phyloP scores from a whole-genome alignment of 1,140 invertebrate genomes.

The Zaprionus lachaisei region DNA sequence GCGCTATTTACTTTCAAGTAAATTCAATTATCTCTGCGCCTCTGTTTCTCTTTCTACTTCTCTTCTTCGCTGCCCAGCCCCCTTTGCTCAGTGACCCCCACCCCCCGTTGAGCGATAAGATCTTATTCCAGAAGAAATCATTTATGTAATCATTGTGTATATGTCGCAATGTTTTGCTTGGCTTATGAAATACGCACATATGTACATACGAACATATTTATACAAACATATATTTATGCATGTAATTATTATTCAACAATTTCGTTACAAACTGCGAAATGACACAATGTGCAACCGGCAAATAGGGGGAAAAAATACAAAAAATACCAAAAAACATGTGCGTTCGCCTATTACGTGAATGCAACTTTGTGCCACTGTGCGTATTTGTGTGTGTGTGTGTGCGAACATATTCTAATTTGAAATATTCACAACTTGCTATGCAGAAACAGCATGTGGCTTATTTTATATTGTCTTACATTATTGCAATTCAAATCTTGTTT shows the following conservation, averaged over 20 bases:
- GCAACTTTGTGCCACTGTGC: background rate
- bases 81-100: background rate
- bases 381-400: slow-evolving; percentile 3
- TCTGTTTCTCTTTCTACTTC: background rate
- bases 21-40: background rate
- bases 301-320: slow-evolving; percentile 7
- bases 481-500: background rate
- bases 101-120: slow-evolving; percentile 17
- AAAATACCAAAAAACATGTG: slow-evolving; percentile 62
- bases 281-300: slow-evolving; percentile 27
- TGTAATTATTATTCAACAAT: background rate
- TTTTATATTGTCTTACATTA: slow-evolving; percentile 1
- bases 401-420: slow-evolving; percentile 17
- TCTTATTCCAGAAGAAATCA: slow-evolving; percentile 68
- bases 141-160: slow-evolving; percentile 64
- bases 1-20: background rate
- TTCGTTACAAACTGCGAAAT: slow-evolving; percentile 49
- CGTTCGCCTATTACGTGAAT: slow-evolving; percentile 36
- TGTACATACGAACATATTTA: background rate
- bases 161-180: background rate
- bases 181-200: slow-evolving; percentile 9
- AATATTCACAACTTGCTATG: background rate
- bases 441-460: background rate
- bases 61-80: background rate
- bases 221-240: background rate